These are phyloP conservation scores for Colletes collaris DNA, from an alignment of 2,888 invertebrate species.

Conservation along the genomic window DNA sequence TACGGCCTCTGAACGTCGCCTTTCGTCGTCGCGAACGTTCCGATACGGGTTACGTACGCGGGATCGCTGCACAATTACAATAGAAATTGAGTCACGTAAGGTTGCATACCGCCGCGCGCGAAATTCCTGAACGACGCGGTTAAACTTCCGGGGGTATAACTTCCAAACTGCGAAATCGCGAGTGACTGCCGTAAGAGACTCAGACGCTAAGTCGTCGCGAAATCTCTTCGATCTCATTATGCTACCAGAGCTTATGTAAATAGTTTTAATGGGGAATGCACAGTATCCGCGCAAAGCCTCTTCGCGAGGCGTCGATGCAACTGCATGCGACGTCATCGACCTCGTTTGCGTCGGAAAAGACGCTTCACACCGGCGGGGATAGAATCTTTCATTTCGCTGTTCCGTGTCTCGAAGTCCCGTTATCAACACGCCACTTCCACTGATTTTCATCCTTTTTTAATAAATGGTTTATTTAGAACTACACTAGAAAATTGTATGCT, in stretches of 20 bases:
- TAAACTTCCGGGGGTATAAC: conserved; percentile 15
- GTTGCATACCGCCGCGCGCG: conserved; percentile 4
- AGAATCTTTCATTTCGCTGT: conserved; percentile 36
- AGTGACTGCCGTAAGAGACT: conserved; percentile 22
- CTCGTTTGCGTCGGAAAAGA: conserved; percentile 35
- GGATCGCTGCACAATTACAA: conserved; percentile 15
- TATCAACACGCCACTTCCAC: conserved; percentile 70
- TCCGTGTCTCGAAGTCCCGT: conserved; percentile 69
- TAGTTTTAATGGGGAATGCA: conserved; percentile 45
- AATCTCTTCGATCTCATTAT: conserved; percentile 50
- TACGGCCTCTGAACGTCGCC: too few species aligned
- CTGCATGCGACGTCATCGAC: conserved; percentile 77
- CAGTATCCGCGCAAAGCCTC: conserved; percentile 19
- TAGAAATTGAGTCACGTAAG: not conserved
- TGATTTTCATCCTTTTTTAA: conserved; percentile 26
- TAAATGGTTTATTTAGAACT: too few species aligned
- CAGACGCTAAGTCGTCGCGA: conserved; percentile 8
- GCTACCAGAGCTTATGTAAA: conserved; percentile 47
- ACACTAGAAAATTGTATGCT: too few species aligned
- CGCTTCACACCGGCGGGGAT: conserved; percentile 31
- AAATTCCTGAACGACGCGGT: conserved; percentile 17
- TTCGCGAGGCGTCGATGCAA: conserved; percentile 66
- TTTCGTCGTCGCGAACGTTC: too few species aligned
- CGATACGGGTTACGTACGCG: too few species aligned
- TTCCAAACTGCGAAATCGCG: conserved; percentile 30